Percentiles rank a stretch among this genome's conserved stretches.
phyloP scores from a whole-genome alignment of 2,797 vertebrate species.

The Lepus oiostolus region DNA sequence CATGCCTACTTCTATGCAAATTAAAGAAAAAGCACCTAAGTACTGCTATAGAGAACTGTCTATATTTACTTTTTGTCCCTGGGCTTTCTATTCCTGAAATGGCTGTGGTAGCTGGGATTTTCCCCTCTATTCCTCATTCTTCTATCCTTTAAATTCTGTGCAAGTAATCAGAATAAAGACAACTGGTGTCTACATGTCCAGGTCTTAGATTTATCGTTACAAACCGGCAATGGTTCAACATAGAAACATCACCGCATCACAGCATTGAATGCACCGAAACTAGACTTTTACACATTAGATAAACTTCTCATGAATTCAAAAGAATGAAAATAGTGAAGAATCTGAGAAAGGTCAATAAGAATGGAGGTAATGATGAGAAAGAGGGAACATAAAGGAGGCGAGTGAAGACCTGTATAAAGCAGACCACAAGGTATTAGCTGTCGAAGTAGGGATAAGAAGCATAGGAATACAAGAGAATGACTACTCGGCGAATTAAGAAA shows the following conservation, averaged over 20 bases:
- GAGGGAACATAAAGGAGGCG: neutral
- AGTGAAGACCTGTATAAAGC: neutral
- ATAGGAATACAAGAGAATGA: neutral
- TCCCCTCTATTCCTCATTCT: neutral
- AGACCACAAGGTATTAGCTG: neutral
- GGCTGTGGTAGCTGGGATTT: neutral
- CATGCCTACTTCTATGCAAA: neutral
- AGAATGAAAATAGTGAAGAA: neutral
- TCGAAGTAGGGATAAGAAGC: neutral
- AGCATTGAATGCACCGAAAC: neutral
- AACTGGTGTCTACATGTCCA: neutral
- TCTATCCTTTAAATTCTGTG: neutral
- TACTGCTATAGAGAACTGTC: neutral
- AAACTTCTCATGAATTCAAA: slow-evolving; percentile 21
- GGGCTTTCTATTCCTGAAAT: neutral
- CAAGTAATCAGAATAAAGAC: neutral
- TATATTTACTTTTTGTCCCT: neutral
- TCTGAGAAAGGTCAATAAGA: neutral
- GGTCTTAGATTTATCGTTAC: too few relatives aligned
- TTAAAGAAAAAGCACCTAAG: neutral
- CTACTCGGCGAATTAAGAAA: neutral
- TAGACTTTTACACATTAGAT: neutral
- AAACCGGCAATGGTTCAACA: neutral
- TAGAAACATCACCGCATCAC: neutral
- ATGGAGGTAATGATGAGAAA: slow-evolving; percentile 21